Evolutionary conservation across 2,888 invertebrate species (phyloP).

Genomic region (Zygothrica quintamaculata): DNA sequence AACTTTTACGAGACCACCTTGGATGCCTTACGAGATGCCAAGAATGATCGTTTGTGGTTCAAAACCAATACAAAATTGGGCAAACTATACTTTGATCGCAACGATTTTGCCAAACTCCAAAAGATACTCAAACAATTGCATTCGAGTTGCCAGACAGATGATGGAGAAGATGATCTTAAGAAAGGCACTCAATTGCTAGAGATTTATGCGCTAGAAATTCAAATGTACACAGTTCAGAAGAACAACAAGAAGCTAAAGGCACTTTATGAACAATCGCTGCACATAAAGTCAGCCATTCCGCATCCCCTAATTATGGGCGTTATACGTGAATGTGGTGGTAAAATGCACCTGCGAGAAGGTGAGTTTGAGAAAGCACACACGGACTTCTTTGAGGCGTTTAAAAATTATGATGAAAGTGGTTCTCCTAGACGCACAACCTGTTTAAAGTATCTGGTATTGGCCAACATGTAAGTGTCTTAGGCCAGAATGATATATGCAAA

Average conservation of each 20-base stretch:
- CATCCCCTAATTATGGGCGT: constrained; percentile 99
- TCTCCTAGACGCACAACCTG: constrained; percentile 98
- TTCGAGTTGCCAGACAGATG: constrained; percentile 98
- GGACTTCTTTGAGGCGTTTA: constrained; percentile 99
- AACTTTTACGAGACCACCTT: constrained; percentile 99
- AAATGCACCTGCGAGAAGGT: constrained; percentile 99
- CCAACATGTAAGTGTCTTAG: constrained; percentile 93
- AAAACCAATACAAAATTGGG: constrained; percentile 99
- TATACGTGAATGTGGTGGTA: constrained; percentile 99
- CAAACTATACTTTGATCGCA: constrained; percentile 98
- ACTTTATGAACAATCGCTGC: constrained; percentile 98
- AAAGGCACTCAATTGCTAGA: constrained; percentile 99
- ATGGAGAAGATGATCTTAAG: constrained; percentile 98
- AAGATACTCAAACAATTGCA: constrained; percentile 98
- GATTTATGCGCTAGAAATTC: constrained; percentile 99
- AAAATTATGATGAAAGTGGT: constrained; percentile 99
- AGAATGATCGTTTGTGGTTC: constrained; percentile 99
- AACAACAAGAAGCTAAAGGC: constrained; percentile 99
- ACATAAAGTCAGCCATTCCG: constrained; percentile 99
- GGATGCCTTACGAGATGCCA: constrained; percentile 97
- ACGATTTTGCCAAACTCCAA: constrained; percentile 96
- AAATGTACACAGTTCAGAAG: constrained; percentile 99
- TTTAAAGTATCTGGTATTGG: constrained; percentile 98
- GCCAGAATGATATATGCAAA: background rate
- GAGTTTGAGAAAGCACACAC: constrained; percentile 99